These are phyloP conservation scores for Phyto melanocephala DNA, from an alignment of 2,888 invertebrate species.

Conservation along the genomic window DNA sequence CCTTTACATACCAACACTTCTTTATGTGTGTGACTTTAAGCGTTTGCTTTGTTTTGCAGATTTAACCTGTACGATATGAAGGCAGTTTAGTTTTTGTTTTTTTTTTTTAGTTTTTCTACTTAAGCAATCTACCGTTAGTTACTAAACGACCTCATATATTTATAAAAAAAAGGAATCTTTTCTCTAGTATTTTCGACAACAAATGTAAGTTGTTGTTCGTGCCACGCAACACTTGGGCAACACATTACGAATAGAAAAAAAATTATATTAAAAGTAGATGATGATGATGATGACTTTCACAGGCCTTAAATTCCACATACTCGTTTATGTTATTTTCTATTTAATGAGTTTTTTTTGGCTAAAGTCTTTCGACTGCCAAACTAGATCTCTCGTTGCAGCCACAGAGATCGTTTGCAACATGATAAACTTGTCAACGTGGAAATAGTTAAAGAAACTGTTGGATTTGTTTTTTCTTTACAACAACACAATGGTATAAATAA, in stretches of 20 bases:
- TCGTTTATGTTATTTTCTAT: conserved; percentile 48
- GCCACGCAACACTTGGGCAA: conserved; percentile 18
- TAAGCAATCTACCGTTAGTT: conserved; percentile 62
- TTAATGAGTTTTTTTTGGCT: conserved; percentile 40
- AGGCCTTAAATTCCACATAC: conserved; percentile 60
- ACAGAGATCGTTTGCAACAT: conserved; percentile 58
- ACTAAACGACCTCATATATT: conserved; percentile 19
- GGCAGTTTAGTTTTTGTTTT: conserved; percentile 55
- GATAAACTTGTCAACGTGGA: conserved; percentile 63
- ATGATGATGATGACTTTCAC: conserved; percentile 54
- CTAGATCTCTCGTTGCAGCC: conserved; percentile 36
- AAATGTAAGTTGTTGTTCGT: conserved; percentile 46
- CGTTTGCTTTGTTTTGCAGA: conserved; percentile 10
- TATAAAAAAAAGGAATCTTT: conserved; percentile 52
- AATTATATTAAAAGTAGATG: conserved; percentile 28
- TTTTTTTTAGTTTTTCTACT: background rate
- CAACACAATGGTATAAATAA: background rate
- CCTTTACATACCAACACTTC: too few species aligned
- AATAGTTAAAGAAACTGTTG: conserved; percentile 39
- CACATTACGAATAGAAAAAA: background rate
- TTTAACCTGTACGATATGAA: conserved; percentile 62
- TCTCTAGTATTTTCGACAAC: background rate
- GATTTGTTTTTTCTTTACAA: background rate
- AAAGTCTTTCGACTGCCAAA: conserved; percentile 12
- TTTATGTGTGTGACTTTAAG: conserved; percentile 25